Percentiles rank a stretch among this genome's conserved stretches.
These are phyloP conservation scores for Characodon lateralis DNA, from an alignment of 2,797 vertebrate genomes.

Conservation along the genomic window DNA sequence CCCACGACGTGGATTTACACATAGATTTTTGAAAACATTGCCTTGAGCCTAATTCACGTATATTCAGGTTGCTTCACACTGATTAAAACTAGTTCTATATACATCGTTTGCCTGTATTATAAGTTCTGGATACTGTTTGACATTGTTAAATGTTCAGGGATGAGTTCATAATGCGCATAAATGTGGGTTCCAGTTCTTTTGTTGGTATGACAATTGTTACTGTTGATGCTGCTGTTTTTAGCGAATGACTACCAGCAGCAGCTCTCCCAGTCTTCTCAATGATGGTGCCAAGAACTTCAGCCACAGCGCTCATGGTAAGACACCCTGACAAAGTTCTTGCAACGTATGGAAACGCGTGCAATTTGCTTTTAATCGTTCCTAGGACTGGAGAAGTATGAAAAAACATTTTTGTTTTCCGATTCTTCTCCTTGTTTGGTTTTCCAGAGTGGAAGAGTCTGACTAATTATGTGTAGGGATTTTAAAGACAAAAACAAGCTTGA, in stretches of 20 bases:
- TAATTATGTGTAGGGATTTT: neutral
- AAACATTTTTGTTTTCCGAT: neutral
- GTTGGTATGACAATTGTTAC: slow-evolving; percentile 10
- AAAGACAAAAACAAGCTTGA: neutral
- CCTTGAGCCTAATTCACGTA: neutral
- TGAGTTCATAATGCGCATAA: neutral
- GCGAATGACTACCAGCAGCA: slow-evolving; percentile 99
- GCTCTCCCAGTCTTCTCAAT: slow-evolving; percentile 96
- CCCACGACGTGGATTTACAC: neutral
- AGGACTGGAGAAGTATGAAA: neutral
- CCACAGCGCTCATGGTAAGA: slow-evolving; percentile 92
- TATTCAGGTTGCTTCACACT: neutral
- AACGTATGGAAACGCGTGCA: neutral
- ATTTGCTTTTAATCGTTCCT: neutral
- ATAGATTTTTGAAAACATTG: neutral
- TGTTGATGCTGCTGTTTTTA: slow-evolving; percentile 63
- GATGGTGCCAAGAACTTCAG: slow-evolving; percentile 98
- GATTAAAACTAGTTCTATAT: neutral
- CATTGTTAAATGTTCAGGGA: neutral
- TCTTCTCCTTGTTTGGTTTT: too few species aligned
- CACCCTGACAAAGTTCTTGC: neutral
- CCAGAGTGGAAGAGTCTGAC: neutral
- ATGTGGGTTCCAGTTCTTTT: neutral
- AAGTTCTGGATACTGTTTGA: neutral
- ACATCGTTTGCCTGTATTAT: neutral